Percentiles rank a stretch among this genome's conserved stretches.
Conservation (phyloP, 2,113 vertebrate species). For the Hydropotes inermis region DNA sequence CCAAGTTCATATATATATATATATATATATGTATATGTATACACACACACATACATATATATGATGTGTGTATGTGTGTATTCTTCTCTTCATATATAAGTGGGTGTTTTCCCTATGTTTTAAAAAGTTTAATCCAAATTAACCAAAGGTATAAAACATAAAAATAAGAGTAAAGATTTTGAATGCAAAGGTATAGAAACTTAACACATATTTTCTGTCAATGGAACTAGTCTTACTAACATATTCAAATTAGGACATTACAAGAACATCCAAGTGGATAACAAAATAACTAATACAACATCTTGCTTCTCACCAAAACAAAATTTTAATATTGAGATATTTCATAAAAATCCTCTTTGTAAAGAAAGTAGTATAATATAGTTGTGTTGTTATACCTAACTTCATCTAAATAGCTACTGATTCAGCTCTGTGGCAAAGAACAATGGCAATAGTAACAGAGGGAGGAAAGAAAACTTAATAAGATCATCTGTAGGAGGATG, state of each 20-base stretch:
- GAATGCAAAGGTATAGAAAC: too few relatives aligned
- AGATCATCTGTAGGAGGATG: neutral
- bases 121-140: too few relatives aligned
- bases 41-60: too few relatives aligned
- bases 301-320: neutral
- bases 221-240: neutral
- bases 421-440: neutral
- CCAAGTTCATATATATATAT: neutral
- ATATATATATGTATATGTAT: neutral
- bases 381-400: neutral
- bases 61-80: neutral
- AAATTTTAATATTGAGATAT: neutral
- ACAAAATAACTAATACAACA: neutral
- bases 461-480: neutral
- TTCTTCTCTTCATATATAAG: too few relatives aligned
- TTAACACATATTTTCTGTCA: too few relatives aligned
- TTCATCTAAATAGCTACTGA: neutral
- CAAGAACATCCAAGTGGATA: neutral
- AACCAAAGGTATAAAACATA: too few relatives aligned
- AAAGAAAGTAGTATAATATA: neutral
- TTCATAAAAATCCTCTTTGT: neutral
- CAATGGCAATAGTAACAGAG: neutral
- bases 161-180: too few relatives aligned
- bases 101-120: too few relatives aligned
- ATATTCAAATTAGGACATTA: neutral